Base-by-base conservation (phyloP, 92 coral and sea anemone genomes). In the Paramuricea clavata region DNA sequence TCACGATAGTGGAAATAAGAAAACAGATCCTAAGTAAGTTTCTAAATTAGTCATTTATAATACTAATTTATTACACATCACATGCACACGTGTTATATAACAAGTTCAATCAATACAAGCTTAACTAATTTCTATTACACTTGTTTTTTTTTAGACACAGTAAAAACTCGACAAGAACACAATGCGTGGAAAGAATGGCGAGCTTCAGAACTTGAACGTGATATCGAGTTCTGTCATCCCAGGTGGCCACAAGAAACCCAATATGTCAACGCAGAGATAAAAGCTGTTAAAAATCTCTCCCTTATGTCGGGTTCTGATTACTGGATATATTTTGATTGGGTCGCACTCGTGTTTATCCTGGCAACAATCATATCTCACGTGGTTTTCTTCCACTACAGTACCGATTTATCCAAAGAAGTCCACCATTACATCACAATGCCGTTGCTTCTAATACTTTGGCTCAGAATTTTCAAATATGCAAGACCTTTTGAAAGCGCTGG, bases 1-100 rank as follows among this genome's bases (percentile, higher is more conserved):
- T 95, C 78, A 93, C 97, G 21, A 33, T 89, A 8, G 91, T 91
- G 64, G 91, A 87, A 71, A 93, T 95, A 74, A 88, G 93, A 13
- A 90, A 92, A 4, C 96, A 95, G 54, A 47, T 47, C 19, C 19
- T 47, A 2, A 47, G 54, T 47, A 15, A 47, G 54, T 47, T 47
- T 47, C 8, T 2, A 36, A 36, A 8, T 36, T 36, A 36, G 42
- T 36, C 8, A 36, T 36, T n/a, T n/a, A n/a, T n/a, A n/a, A n/a
- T n/a, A n/a, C n/a, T n/a, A n/a, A n/a, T n/a, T n/a, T n/a, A n/a
- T n/a, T n/a, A n/a, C n/a, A n/a, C n/a, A n/a, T n/a, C n/a, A n/a
- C n/a, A n/a, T n/a, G n/a, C n/a, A n/a, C n/a, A n/a, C n/a, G n/a
- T n/a, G n/a, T n/a, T n/a, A n/a, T n/a, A n/a, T n/a, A n/a, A n/a